Conservation (phyloP, 2,797 vertebrate species). For the Balearica regulorum region DNA sequence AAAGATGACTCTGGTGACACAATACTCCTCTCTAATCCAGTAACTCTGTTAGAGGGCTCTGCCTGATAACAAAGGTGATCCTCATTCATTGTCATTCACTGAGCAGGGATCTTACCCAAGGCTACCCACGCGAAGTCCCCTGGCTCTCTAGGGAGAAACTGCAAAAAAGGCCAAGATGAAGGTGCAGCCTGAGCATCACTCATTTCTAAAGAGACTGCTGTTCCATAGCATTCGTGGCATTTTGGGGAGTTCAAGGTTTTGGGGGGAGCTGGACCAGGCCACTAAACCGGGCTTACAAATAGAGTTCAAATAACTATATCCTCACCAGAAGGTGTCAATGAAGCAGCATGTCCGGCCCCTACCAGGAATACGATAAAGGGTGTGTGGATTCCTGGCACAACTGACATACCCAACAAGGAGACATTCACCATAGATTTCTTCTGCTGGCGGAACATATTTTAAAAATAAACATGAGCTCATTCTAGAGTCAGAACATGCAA, state of each 20-base stretch:
- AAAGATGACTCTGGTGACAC: background rate
- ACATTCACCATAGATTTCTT: constrained; percentile 39
- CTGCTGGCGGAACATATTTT: background rate
- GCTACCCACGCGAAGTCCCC: accelerated
- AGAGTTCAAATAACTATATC: background rate
- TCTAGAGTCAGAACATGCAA: constrained; percentile 1
- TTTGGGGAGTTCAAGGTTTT: background rate
- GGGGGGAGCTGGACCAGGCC: background rate
- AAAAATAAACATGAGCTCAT: constrained; percentile 59
- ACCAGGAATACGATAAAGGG: background rate
- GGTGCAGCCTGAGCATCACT: background rate
- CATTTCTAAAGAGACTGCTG: background rate
- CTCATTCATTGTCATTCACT: background rate
- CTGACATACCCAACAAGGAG: constrained; percentile 31
- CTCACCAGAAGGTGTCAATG: background rate
- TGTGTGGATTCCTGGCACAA: background rate
- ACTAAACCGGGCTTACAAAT: background rate
- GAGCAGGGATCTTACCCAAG: background rate
- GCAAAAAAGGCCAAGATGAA: background rate
- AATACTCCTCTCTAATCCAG: background rate
- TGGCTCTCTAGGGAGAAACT: background rate
- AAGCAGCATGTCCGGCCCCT: background rate
- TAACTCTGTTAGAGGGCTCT: background rate
- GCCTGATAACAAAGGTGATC: background rate
- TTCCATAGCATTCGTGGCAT: background rate